Percentiles rank a stretch among this genome's conserved stretches.
These are phyloP conservation scores for Tragelaphus imberbis DNA, from an alignment of 2,113 vertebrate genomes.

Conservation along the genomic window DNA sequence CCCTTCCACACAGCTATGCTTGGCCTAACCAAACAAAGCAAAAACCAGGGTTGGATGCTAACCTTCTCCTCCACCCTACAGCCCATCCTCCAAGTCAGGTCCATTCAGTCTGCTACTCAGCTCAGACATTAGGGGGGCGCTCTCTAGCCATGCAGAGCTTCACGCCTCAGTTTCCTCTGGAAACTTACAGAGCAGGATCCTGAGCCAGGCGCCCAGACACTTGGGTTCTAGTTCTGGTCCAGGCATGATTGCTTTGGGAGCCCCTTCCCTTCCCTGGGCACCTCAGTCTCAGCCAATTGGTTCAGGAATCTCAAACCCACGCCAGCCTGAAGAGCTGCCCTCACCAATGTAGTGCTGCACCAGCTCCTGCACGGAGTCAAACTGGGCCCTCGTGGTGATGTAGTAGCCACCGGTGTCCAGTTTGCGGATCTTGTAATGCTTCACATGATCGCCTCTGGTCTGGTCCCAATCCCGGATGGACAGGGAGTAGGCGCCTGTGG, in stretches of 20 bases:
- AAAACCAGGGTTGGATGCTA: background rate
- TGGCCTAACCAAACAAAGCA: background rate
- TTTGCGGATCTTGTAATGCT: constrained; percentile 99
- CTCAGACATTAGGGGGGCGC: background rate
- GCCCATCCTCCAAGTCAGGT: background rate
- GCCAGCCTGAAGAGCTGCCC: background rate
- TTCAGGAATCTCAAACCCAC: background rate
- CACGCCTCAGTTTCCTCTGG: background rate
- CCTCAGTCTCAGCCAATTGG: background rate
- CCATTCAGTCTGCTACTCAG: background rate
- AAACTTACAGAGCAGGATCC: background rate
- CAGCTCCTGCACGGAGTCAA: constrained; percentile 89
- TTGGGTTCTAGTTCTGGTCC: background rate
- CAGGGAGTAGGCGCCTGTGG: constrained; percentile 92
- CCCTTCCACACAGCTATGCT: background rate
- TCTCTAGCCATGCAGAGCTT: background rate
- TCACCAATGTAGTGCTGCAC: constrained; percentile 94
- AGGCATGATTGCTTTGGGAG: background rate
- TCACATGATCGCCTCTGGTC: constrained; percentile 92
- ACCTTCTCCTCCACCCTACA: background rate
- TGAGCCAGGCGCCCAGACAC: background rate
- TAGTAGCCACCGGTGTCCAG: constrained; percentile 96
- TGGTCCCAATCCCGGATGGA: constrained; percentile 97
- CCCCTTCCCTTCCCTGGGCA: background rate
- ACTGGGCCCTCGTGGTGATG: constrained; percentile 96